A percentile compares a stretch with the other conserved stretches of the same genome.
These are phyloP conservation scores for Rhinopomastus cyanomelas DNA, from an alignment of 2,113 vertebrate genomes.

Conservation along the genomic window DNA sequence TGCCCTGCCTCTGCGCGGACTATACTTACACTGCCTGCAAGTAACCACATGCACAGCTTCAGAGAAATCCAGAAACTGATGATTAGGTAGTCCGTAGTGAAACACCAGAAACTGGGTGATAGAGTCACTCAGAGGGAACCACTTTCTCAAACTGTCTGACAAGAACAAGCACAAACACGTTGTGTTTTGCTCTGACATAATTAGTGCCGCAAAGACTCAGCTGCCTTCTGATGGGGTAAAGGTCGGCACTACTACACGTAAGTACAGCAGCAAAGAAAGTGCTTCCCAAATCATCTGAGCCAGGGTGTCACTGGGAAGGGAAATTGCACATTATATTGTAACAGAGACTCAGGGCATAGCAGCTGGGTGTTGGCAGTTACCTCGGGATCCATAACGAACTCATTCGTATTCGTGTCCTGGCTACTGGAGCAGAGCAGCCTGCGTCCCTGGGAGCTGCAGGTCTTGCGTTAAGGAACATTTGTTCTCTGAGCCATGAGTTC, in stretches of 20 bases:
- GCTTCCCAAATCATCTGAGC: conserved; percentile 19
- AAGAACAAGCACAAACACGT: not conserved
- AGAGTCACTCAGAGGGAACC: not conserved
- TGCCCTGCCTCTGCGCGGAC: not conserved
- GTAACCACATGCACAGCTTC: not conserved
- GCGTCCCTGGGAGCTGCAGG: not conserved
- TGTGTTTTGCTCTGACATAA: conserved; percentile 34
- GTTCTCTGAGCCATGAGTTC: not conserved
- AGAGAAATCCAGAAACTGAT: conserved; percentile 2
- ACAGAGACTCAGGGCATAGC: not conserved
- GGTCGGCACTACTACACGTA: not conserved
- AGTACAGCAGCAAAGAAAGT: conserved; percentile 19
- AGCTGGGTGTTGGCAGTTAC: conserved; percentile 8
- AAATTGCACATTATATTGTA: conserved; percentile 1
- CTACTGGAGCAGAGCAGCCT: not conserved
- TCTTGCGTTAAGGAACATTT: not conserved
- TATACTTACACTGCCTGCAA: not conserved
- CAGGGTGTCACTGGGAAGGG: not conserved
- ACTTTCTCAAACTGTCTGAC: conserved; percentile 9
- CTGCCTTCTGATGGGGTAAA: conserved; percentile 29
- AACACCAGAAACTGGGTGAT: not conserved
- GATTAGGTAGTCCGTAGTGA: not conserved
- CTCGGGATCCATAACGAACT: conserved; percentile 7
- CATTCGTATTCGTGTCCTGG: not conserved
- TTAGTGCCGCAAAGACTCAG: conserved; percentile 41